A percentile compares a stretch with the other conserved stretches of the same genome.
Conservation (phyloP, 2,113 vertebrate species). For the Hippolais icterina region DNA sequence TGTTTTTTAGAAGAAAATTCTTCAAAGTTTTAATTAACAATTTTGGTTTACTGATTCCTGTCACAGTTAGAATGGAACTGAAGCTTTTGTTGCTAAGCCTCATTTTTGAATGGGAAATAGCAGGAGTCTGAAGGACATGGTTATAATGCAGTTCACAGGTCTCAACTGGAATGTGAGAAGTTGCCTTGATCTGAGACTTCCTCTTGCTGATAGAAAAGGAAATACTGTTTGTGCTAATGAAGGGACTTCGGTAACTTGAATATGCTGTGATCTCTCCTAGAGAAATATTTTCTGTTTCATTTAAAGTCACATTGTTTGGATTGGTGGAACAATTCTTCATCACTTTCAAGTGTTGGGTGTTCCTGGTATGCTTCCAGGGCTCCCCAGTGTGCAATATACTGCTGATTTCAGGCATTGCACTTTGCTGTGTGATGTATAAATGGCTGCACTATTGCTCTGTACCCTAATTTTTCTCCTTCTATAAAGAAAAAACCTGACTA, state of each 20-base stretch:
- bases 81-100: background rate
- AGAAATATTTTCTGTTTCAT: conserved; percentile 16
- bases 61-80: background rate
- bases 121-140: background rate
- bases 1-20: background rate
- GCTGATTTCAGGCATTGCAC: background rate
- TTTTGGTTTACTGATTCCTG: background rate
- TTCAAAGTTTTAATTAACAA: background rate
- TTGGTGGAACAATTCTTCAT: background rate
- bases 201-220: background rate
- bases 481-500: conserved; percentile 16
- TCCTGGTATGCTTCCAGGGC: background rate
- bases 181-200: background rate
- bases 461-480: conserved; percentile 2
- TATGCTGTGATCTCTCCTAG: background rate
- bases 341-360: background rate
- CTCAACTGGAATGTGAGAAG: background rate
- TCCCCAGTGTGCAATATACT: background rate
- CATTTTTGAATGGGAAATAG: background rate
- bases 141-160: background rate
- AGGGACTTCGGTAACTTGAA: background rate
- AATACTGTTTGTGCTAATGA: background rate
- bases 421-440: background rate
- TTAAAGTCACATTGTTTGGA: background rate
- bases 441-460: background rate